phyloP scores from a whole-genome alignment of 2,113 vertebrate genomes.

The Dasyprocta punctata region DNA sequence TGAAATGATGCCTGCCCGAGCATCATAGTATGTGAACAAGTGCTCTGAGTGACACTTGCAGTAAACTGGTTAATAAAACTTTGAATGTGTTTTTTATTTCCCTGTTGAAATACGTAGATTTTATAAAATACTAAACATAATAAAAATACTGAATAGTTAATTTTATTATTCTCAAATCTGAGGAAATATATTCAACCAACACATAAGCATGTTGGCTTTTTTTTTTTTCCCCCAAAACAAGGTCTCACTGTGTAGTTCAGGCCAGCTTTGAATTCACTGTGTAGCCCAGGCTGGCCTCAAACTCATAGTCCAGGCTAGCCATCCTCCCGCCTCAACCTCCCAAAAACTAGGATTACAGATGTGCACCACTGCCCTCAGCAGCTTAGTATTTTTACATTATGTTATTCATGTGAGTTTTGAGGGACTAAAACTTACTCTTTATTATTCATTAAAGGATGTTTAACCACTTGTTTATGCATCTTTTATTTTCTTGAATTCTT shows the following conservation, averaged over 20 bases:
- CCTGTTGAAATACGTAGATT: neutral
- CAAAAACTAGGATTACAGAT: neutral
- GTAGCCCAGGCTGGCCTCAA: neutral
- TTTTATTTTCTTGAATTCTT: conserved; percentile 31
- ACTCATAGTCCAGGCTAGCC: neutral
- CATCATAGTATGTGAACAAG: neutral
- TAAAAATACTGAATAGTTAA: neutral
- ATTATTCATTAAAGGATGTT: neutral
- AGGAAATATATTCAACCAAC: neutral
- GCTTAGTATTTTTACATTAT: neutral
- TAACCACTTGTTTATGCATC: neutral
- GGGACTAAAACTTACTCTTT: neutral
- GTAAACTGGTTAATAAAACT: neutral
- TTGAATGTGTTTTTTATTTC: neutral
- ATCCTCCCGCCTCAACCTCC: neutral
- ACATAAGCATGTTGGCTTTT: conserved; percentile 2
- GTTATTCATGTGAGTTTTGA: neutral
- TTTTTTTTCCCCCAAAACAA: too few relatives aligned
- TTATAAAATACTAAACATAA: neutral
- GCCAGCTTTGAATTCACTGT: neutral
- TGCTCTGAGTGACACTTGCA: neutral
- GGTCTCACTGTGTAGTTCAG: neutral
- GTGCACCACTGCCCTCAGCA: neutral
- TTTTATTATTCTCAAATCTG: conserved; percentile 28
- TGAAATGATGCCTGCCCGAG: neutral